Percentiles rank a stretch among this genome's conserved stretches.
Evolutionary conservation across 2,797 vertebrate species (phyloP).

Genomic region (Sebastes elongatus): DNA sequence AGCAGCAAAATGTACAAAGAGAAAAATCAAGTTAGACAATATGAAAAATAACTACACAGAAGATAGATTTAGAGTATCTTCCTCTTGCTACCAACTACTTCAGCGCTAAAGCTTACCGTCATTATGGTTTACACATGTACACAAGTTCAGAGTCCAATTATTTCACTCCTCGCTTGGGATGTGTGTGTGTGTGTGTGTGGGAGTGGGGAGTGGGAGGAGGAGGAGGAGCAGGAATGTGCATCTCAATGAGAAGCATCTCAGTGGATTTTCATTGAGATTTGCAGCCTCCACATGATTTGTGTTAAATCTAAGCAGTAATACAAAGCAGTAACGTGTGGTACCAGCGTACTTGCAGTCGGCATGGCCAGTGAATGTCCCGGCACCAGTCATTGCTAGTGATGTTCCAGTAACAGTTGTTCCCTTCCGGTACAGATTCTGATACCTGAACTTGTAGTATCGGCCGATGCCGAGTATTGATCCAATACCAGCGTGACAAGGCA

Average conservation of each 20-base stretch:
- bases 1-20: not conserved
- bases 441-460: too few relatives aligned
- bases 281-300: slow-evolving; percentile 42
- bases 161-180: not conserved
- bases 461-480: too few relatives aligned
- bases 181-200: not conserved
- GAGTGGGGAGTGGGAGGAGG: slow-evolving; percentile 34
- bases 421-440: too few relatives aligned
- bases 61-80: not conserved
- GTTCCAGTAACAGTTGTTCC: too few relatives aligned
- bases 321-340: slow-evolving; percentile 8
- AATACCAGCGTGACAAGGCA: too few relatives aligned
- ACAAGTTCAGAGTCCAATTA: slow-evolving; percentile 43
- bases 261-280: slow-evolving; percentile 46
- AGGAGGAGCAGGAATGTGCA: slow-evolving; percentile 39
- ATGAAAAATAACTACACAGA: not conserved
- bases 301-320: not conserved
- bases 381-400: not conserved
- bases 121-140: slow-evolving; percentile 5
- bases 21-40: not conserved
- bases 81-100: not conserved
- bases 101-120: not conserved
- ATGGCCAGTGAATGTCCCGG: not conserved
- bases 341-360: not conserved
- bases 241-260: slow-evolving; percentile 50